These are phyloP conservation scores for Solenopsis fugax DNA, from an alignment of 1,140 invertebrate species.

Conservation along the genomic window DNA sequence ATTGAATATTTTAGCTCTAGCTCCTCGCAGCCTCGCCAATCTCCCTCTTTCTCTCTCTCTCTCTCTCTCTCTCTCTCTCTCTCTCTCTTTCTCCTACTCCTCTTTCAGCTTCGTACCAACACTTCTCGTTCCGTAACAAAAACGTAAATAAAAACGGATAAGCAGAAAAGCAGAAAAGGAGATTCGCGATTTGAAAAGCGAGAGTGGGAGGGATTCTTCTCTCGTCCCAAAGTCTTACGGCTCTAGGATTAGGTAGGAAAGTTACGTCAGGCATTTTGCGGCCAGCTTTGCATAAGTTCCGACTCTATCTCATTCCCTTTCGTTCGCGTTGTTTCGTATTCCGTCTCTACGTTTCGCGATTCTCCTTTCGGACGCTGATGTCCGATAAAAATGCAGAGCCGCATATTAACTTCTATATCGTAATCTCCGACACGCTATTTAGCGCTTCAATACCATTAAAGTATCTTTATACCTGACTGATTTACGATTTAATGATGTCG, in stretches of 20 bases:
- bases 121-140: conserved; percentile 48
- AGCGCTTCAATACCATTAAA: not conserved
- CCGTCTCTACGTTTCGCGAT: conserved; percentile 21
- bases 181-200: conserved; percentile 21
- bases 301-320: conserved; percentile 12
- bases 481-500: conserved; percentile 5
- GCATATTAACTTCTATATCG: conserved; percentile 65
- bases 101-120: conserved; percentile 33
- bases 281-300: conserved; percentile 81
- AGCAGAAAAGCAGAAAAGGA: conserved; percentile 15
- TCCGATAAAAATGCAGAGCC: conserved; percentile 28
- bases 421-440: conserved; percentile 58
- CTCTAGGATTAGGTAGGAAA: conserved; percentile 79
- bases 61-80: not conserved
- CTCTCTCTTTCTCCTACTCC: not conserved
- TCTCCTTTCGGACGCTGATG: conserved; percentile 29
- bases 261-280: conserved; percentile 81
- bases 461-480: not conserved
- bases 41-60: conserved; percentile 11
- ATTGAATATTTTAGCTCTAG: conserved; percentile 80
- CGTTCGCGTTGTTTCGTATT: conserved; percentile 44
- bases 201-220: conserved; percentile 57
- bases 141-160: conserved; percentile 64
- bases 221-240: conserved; percentile 60
- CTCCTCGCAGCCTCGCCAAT: conserved; percentile 31